Percentiles rank a stretch among this genome's conserved stretches.
Evolutionary conservation across 2,113 vertebrate genomes (phyloP).

Genomic region (Percopsis transmontana): DNA sequence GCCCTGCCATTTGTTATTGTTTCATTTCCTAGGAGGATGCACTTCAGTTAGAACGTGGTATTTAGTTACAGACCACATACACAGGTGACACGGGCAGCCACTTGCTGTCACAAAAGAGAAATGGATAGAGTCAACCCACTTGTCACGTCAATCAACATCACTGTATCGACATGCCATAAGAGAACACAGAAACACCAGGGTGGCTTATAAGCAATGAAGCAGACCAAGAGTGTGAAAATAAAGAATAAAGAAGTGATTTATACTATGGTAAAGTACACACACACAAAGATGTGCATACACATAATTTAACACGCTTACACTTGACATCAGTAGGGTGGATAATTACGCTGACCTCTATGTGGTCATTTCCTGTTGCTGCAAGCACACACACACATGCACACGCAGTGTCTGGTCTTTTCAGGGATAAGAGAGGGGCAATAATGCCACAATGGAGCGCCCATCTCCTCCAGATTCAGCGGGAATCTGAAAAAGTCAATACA

Average conservation of each 20-base stretch:
- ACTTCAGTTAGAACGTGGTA: too few species aligned
- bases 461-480: background rate
- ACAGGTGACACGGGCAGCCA: background rate
- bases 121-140: conserved; percentile 26
- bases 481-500: conserved; percentile 2
- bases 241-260: background rate
- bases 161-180: background rate
- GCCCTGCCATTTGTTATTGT: too few species aligned
- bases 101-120: conserved; percentile 25
- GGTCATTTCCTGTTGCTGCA: background rate
- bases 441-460: background rate
- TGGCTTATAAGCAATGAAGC: background rate
- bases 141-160: conserved; percentile 6
- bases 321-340: background rate
- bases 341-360: background rate
- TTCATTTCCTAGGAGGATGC: too few species aligned
- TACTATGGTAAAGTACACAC: background rate
- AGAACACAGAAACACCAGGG: background rate
- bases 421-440: background rate
- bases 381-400: background rate
- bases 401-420: background rate
- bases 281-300: background rate
- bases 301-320: background rate
- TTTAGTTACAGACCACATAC: too few species aligned
- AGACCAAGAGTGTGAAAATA: too few species aligned